Conservation (phyloP, 2,888 invertebrate genomes). For the Muscina levida region DNA sequence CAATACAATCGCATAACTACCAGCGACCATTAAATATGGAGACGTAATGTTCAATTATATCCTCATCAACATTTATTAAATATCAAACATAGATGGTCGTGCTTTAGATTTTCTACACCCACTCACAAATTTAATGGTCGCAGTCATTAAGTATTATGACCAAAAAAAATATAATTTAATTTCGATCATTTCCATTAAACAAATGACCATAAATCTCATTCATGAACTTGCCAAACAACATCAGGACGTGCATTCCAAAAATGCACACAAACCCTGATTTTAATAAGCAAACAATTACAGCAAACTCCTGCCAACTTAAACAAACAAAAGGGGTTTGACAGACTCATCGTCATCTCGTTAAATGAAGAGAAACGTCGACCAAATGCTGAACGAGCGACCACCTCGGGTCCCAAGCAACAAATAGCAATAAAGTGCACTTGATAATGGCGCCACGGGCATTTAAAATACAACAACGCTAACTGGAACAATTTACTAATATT, state of each 20-base stretch:
- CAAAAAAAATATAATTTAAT: neutral
- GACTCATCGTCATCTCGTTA: neutral
- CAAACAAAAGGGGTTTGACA: neutral
- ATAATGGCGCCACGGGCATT: conserved; percentile 57
- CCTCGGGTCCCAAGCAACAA: too few species aligned
- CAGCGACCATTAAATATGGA: too few species aligned
- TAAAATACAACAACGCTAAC: conserved; percentile 40
- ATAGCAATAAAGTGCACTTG: conserved; percentile 31
- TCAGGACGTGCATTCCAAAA: neutral
- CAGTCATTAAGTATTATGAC: too few species aligned
- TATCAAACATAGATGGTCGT: too few species aligned
- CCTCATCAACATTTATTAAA: too few species aligned
- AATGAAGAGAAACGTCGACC: neutral
- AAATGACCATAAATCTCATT: neutral
- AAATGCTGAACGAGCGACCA: neutral
- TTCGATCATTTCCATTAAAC: conserved; percentile 15
- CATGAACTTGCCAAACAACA: neutral
- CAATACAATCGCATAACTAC: too few species aligned
- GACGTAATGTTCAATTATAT: too few species aligned
- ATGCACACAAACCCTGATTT: conserved; percentile 11
- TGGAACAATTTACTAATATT: conserved; percentile 44
- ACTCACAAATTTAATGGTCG: too few species aligned
- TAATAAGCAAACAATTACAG: conserved; percentile 35
- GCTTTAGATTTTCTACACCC: too few species aligned
- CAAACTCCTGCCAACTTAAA: neutral